Percentiles rank a stretch among this genome's conserved stretches.
These are phyloP conservation scores for Habrosyne pyritoides DNA, from an alignment of 2,888 invertebrate species.

Conservation along the genomic window DNA sequence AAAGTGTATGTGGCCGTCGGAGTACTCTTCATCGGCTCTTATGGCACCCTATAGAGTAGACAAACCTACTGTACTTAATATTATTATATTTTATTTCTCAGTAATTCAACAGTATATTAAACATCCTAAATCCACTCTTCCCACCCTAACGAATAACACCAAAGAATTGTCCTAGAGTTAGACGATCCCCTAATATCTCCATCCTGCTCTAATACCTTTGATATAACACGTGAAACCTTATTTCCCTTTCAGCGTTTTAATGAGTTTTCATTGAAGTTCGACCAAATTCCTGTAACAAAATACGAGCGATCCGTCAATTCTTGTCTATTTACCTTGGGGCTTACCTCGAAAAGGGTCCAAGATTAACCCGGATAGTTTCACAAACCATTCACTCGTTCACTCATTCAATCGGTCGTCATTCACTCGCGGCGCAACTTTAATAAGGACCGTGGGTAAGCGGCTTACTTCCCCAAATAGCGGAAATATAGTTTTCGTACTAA, in stretches of 20 bases:
- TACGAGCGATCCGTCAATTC: constrained; percentile 28
- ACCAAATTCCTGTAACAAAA: constrained; percentile 32
- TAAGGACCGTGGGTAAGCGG: constrained; percentile 60
- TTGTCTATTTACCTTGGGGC: constrained; percentile 49
- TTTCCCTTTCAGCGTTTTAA: constrained; percentile 41
- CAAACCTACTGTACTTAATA: too few species aligned
- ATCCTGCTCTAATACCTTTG: background rate
- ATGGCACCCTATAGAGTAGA: too few species aligned
- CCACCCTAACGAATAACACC: background rate
- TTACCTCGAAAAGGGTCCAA: constrained; percentile 34
- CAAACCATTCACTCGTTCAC: constrained; percentile 44
- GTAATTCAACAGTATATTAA: background rate
- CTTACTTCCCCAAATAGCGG: constrained; percentile 58
- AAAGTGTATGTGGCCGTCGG: too few species aligned
- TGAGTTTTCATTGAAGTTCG: constrained; percentile 42
- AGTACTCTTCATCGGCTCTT: too few species aligned
- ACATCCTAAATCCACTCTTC: background rate
- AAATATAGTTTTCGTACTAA: constrained; percentile 54
- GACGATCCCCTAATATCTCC: background rate
- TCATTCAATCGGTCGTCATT: constrained; percentile 46
- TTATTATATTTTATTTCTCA: background rate
- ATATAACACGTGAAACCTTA: constrained; percentile 20
- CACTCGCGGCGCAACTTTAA: constrained; percentile 48
- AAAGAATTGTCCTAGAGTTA: background rate
- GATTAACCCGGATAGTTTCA: constrained; percentile 45